Percentiles rank a stretch among this genome's conserved stretches.
These are phyloP conservation scores for Nomada hirtipes DNA, from an alignment of 2,888 invertebrate species.

Conservation along the genomic window DNA sequence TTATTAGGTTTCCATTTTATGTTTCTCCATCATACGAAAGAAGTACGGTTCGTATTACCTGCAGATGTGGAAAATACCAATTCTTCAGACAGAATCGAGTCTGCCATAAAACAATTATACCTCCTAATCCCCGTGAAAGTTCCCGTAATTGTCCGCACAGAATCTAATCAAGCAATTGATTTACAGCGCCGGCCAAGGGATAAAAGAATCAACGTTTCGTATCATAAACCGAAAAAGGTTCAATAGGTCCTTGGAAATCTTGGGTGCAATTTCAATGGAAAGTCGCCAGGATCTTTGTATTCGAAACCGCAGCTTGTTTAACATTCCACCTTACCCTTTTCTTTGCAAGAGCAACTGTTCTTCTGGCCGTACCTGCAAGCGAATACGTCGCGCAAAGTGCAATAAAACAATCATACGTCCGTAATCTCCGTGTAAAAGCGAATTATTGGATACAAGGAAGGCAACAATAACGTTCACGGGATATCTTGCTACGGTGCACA, in stretches of 20 bases:
- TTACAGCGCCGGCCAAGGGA: not conserved
- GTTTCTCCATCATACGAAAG: not conserved
- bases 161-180: constrained; percentile 4
- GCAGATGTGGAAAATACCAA: not conserved
- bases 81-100: not conserved
- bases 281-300: constrained; percentile 14
- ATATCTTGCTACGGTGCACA: constrained; percentile 20
- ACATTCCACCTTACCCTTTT: not conserved
- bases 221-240: not conserved
- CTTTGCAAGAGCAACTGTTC: constrained; percentile 2
- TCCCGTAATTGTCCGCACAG: not conserved
- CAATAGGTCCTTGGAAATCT: not conserved
- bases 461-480: constrained; percentile 38
- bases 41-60: not conserved
- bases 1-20: not conserved
- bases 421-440: constrained; percentile 77
- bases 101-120: constrained; percentile 23
- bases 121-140: constrained; percentile 40
- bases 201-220: not conserved
- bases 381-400: constrained; percentile 28
- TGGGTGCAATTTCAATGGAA: not conserved
- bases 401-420: constrained; percentile 75
- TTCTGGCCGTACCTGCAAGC: constrained; percentile 32
- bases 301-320: constrained; percentile 5
- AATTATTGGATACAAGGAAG: constrained; percentile 66